A percentile compares a stretch with the other conserved stretches of the same genome.
phyloP scores from a whole-genome alignment of 2,888 invertebrate species.

The Cremastinae sp. region DNA sequence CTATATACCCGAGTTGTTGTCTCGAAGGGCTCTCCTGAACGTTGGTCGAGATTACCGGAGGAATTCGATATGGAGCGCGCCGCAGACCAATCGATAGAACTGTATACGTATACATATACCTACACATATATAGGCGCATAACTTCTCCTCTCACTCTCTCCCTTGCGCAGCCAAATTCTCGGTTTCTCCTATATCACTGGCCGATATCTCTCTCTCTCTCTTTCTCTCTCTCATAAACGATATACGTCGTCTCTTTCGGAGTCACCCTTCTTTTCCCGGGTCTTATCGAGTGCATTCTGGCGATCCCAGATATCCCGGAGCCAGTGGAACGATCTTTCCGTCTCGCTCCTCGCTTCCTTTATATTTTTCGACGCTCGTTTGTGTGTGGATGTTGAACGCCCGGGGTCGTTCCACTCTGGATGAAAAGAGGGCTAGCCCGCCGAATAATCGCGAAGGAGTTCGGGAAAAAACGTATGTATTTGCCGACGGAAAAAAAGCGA shows the following conservation, averaged over 20 bases:
- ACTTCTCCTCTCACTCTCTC: constrained; percentile 1
- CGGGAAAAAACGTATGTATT: constrained; percentile 20
- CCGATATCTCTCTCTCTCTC: constrained; percentile 16
- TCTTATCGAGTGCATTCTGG: constrained; percentile 73
- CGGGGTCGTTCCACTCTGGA: constrained; percentile 61
- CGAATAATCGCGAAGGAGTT: constrained; percentile 45
- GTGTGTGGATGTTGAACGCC: constrained; percentile 51
- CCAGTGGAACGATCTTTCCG: constrained; percentile 57
- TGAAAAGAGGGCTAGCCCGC: constrained; percentile 45
- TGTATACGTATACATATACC: constrained; percentile 1
- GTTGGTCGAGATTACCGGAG: constrained; percentile 67
- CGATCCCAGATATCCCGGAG: constrained; percentile 66
- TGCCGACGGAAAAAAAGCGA: constrained; percentile 25
- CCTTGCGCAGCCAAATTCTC: no score
- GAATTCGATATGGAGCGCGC: constrained; percentile 76
- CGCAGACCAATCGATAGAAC: constrained; percentile 78
- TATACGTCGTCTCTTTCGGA: constrained; percentile 15
- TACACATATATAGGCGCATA: no score
- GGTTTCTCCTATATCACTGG: constrained; percentile 19
- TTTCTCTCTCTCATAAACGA: constrained; percentile 13
- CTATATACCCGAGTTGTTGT: constrained; percentile 20
- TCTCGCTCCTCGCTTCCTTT: constrained; percentile 40
- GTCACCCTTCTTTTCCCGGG: constrained; percentile 53
- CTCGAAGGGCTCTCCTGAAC: constrained; percentile 44
- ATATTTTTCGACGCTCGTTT: constrained; percentile 28